These are phyloP conservation scores for Acrocyrtus sp. DNA, from an alignment of 2,888 invertebrate species.

Conservation along the genomic window DNA sequence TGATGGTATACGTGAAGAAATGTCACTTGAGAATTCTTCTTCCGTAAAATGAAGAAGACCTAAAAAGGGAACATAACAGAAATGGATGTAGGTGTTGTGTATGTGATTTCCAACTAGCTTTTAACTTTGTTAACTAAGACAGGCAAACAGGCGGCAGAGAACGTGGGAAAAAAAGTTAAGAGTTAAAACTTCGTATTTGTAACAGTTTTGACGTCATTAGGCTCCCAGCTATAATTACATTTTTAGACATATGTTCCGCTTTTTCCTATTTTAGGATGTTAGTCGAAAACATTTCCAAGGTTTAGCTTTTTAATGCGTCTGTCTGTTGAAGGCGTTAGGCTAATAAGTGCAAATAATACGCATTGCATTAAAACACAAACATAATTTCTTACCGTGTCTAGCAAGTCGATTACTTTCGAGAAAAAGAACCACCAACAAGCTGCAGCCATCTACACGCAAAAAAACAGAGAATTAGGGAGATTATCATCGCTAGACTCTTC, in stretches of 20 bases:
- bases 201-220: too few relatives aligned
- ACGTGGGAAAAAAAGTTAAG: too few relatives aligned
- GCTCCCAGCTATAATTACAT: constrained; percentile 17
- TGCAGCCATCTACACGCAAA: constrained; percentile 69
- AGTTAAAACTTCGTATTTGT: too few relatives aligned
- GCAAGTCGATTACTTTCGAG: constrained; percentile 72
- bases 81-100: constrained; percentile 6
- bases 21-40: constrained; percentile 86
- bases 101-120: constrained; percentile 10
- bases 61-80: constrained; percentile 66
- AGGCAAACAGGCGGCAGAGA: too few relatives aligned
- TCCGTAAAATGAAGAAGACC: constrained; percentile 81
- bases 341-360: neutral
- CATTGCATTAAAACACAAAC: too few relatives aligned
- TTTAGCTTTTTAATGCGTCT: too few relatives aligned
- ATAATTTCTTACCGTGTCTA: constrained; percentile 72
- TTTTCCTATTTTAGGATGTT: too few relatives aligned
- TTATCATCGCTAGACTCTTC: constrained; percentile 3
- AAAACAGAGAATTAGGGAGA: constrained; percentile 44
- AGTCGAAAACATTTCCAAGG: too few relatives aligned
- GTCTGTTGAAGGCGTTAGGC: neutral
- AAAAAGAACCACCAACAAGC: constrained; percentile 72
- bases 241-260: too few relatives aligned
- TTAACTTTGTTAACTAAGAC: constrained; percentile 18
- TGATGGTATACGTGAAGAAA: constrained; percentile 89